Base-by-base conservation (phyloP, 1,140 invertebrate species). In the Carposina sasakii region DNA sequence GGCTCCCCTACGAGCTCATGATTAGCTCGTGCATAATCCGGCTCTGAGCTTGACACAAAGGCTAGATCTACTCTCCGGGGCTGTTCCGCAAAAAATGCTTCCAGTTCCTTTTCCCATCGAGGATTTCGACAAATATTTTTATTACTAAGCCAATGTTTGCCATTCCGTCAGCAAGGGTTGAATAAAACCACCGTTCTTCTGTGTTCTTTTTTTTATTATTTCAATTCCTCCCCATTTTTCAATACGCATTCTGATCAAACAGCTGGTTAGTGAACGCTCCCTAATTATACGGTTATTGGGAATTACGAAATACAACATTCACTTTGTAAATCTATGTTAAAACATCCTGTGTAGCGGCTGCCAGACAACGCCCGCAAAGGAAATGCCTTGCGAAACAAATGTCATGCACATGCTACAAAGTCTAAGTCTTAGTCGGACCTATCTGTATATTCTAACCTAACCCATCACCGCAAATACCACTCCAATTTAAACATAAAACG, bases 1-100 rank as follows among this genome's bases (percentile, higher is more conserved):
- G 17, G 58, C 63, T 63, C 61, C 65, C 60, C 56, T 56, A 40
- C 51, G 53, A 53, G 52, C 60, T 68, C 66, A 71, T 77, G 72
- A 83, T 74, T 76, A 75, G 74, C 74, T 78, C 70, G 63, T 60
- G 67, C 71, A 76, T 81, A 76, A 81, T 79, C 75, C 74, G 64
- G 48, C 64, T 34, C 36, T 41, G 19, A 34, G 67, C 69, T 70
- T 63, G 53, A 81, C 76, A 83, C 20, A 30, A 26, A 23, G 17
- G 45, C 66, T 71, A 68, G 63, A 61, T 68, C 67, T 65, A 67
- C 70, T 63, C 67, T 49, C 58, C 47, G 49, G 64, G 60, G 59
- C 54, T 58, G 70, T 67, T 63, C 67, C 58, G 62, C 49, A 71
- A 72, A 78, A 59, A 60, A 75, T 49, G 46, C 60, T 68, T 64